Evolutionary conservation across 2,113 vertebrate species (phyloP), one percentile per base, ranked within the genome.

Genomic region (Cephalopterus ornatus): DNA sequence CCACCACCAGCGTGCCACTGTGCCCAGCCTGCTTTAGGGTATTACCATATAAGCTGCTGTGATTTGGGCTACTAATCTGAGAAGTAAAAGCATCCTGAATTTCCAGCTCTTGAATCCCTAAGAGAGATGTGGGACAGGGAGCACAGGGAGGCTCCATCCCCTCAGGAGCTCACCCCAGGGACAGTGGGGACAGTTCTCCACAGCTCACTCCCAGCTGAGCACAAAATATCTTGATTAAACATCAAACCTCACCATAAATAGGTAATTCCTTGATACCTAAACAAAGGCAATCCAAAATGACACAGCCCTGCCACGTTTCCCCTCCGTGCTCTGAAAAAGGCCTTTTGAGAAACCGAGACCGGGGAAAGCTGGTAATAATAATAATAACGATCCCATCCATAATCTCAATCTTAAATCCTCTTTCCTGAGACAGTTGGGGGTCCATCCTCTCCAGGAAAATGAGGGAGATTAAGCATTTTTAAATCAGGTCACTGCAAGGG

Each of bases 381-480:
- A 55, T 56, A 67, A 89, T n/a, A 19, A 55, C 12, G 20, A 71
- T 56, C 37, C 85, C 50, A 26, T 12, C 65, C 78, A 4, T 90
- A 67, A 94, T 53, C 92, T 46, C 77, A 19, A 11, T 21, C 65
- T 78, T 12, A 82, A 93, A 80, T 82, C 86, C 85, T 88, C 89
- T 92, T 84, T 93, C 81, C 72, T 71, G 52, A 27, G 72, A 4
- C 63, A n/a, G 89, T 4, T 12, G 46, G 49, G 50, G 71, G 47
- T 61, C 55, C 24, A 5, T 39, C 44, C 73, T 62, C 62, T 1
- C 9, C 65, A 73, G 81, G 49, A 53, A 41, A 74, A 74, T 0
- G 35, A 71, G 18, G 70, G 75, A 78, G 92, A 94, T 95, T 79
- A 96, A 92, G 42, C 85, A 8, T 70, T 88, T 90, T 35, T 8